Percentiles rank a stretch among this genome's conserved stretches.
phyloP scores from a whole-genome alignment of 2,888 invertebrate species.

The Chironomus tentans region DNA sequence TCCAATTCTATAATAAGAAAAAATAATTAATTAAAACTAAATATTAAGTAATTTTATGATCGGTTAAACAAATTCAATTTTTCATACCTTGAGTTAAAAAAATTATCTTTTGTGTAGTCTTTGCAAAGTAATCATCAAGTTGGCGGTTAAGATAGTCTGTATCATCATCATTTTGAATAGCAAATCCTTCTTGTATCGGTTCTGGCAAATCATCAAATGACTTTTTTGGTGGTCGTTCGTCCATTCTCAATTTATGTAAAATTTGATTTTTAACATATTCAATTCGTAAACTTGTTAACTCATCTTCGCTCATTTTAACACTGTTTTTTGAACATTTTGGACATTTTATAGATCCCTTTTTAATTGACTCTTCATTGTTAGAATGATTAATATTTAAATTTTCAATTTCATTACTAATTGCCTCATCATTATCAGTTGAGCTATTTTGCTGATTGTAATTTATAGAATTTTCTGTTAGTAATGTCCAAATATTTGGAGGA shows the following conservation, averaged over 20 bases:
- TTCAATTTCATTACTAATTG: too few species aligned
- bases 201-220: conserved; percentile 54
- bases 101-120: conserved; percentile 74
- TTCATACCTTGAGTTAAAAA: conserved; percentile 65
- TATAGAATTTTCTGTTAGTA: not conserved
- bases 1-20: conserved; percentile 41
- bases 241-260: conserved; percentile 65
- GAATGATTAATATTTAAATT: not conserved
- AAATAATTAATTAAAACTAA: too few species aligned
- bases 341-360: conserved; percentile 10
- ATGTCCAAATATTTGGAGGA: conserved; percentile 10
- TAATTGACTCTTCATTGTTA: not conserved
- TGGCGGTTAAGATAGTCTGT: conserved; percentile 50
- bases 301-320: conserved; percentile 44
- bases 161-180: conserved; percentile 46
- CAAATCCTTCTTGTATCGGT: conserved; percentile 66
- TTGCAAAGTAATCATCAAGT: conserved; percentile 70
- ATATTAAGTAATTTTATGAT: too few species aligned
- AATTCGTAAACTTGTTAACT: conserved; percentile 60
- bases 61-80: not conserved
- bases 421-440: too few species aligned
- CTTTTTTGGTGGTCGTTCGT: conserved; percentile 52
- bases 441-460: not conserved
- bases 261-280: conserved; percentile 81
- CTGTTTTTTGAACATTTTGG: conserved; percentile 28